These are phyloP conservation scores for Psophia crepitans DNA, from an alignment of 2,113 vertebrate genomes.

Conservation along the genomic window DNA sequence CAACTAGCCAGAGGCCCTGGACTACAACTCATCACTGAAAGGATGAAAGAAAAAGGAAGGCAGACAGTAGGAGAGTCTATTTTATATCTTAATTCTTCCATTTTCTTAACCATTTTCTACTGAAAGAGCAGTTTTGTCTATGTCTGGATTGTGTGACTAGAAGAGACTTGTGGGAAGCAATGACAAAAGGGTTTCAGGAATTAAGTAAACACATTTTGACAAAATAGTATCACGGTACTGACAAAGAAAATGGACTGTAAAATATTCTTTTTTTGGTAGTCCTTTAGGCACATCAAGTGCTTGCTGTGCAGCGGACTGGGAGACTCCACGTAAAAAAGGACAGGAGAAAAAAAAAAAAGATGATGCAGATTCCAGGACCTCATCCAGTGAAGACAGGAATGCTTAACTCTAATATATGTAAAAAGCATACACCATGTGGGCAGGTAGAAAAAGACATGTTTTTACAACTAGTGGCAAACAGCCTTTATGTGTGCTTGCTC, in stretches of 20 bases:
- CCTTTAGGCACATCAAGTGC: not conserved
- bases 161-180: not conserved
- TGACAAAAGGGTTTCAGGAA: not conserved
- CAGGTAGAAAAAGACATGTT: not conserved
- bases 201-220: not conserved
- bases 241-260: not conserved
- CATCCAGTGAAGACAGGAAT: not conserved
- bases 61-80: accelerated
- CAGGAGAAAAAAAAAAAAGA: not conserved
- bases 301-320: not conserved
- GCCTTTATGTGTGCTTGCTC: not conserved
- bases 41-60: not conserved
- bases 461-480: not conserved
- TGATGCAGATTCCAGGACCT: not conserved
- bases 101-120: not conserved
- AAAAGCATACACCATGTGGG: not conserved
- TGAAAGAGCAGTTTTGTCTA: not conserved
- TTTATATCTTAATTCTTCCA: not conserved
- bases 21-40: not conserved
- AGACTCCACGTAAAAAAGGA: not conserved
- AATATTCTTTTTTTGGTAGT: not conserved
- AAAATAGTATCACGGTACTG: not conserved
- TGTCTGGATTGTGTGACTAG: not conserved
- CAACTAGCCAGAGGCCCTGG: not conserved
- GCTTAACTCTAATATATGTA: not conserved